Percentiles rank a stretch among this genome's conserved stretches.
Conservation (phyloP, 2,888 invertebrate species). For the Incurvaria masculella region DNA sequence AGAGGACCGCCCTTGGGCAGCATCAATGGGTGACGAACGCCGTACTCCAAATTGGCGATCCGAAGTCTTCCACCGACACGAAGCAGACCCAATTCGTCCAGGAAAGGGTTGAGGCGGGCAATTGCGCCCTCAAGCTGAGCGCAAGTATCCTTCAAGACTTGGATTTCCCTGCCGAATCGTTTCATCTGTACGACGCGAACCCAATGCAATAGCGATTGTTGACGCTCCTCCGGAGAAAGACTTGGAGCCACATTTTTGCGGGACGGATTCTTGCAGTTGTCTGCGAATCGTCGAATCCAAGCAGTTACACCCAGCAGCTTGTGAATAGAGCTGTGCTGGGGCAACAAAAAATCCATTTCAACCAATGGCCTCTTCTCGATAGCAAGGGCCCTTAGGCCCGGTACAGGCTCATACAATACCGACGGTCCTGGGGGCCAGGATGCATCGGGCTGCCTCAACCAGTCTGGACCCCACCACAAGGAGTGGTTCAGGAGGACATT, state of each 20-base stretch:
- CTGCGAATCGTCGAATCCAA: background rate
- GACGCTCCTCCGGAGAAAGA: background rate
- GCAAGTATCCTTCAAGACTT: background rate
- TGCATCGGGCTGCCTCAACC: background rate
- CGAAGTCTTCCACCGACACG: background rate
- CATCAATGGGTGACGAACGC: background rate
- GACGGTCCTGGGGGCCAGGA: background rate
- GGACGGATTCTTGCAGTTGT: background rate
- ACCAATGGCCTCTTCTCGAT: background rate
- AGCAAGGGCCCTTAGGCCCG: background rate
- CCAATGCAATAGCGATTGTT: background rate
- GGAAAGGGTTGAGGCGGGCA: background rate
- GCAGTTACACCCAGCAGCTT: background rate
- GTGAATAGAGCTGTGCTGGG: background rate
- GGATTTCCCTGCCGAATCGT: background rate
- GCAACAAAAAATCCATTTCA: background rate
- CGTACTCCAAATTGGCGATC: background rate
- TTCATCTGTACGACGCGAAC: background rate
- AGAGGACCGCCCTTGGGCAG: background rate
- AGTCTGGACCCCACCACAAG: constrained; percentile 3
- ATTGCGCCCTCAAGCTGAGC: background rate
- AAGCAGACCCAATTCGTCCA: background rate
- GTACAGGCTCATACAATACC: background rate
- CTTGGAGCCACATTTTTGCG: background rate
- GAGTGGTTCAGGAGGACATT: background rate